These are phyloP conservation scores for Griposia aprilina DNA, from an alignment of 2,888 invertebrate genomes.

Conservation along the genomic window DNA sequence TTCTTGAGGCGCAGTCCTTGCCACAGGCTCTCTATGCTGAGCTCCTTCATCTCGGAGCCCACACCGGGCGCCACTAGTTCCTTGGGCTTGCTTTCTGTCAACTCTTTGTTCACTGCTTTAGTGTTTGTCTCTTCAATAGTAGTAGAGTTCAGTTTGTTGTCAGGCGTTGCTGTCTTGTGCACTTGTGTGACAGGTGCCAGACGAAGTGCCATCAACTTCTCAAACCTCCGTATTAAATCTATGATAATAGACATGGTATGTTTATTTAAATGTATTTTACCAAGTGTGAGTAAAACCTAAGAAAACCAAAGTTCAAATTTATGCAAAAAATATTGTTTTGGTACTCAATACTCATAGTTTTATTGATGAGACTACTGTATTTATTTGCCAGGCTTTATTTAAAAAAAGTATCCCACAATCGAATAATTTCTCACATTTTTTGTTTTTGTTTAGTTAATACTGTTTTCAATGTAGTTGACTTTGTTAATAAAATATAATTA, in stretches of 20 bases:
- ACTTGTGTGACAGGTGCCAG: conserved; percentile 69
- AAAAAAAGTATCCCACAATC: neutral
- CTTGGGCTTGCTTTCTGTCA: conserved; percentile 49
- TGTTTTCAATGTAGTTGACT: neutral
- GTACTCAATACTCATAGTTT: neutral
- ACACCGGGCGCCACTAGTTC: conserved; percentile 64
- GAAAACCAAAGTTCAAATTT: neutral
- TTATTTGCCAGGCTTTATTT: neutral
- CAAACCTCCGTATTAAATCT: conserved; percentile 83
- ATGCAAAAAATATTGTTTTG: no score
- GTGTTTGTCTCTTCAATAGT: conserved; percentile 69
- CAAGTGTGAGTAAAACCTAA: neutral
- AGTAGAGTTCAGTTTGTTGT: conserved; percentile 67
- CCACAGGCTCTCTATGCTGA: conserved; percentile 82
- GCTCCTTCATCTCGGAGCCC: conserved; percentile 80
- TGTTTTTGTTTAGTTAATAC: neutral
- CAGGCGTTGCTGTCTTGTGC: conserved; percentile 39
- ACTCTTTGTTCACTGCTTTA: conserved; percentile 14
- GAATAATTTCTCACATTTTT: neutral
- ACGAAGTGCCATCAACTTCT: conserved; percentile 77
- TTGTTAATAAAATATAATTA: neutral
- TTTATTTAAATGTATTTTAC: neutral
- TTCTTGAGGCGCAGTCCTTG: conserved; percentile 85
- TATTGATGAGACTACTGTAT: neutral
- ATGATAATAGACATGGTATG: conserved; percentile 47